A percentile compares a stretch with the other conserved stretches of the same genome.
These are phyloP conservation scores for Glossophaga mutica DNA, from an alignment of 2,797 vertebrate species.

Conservation along the genomic window DNA sequence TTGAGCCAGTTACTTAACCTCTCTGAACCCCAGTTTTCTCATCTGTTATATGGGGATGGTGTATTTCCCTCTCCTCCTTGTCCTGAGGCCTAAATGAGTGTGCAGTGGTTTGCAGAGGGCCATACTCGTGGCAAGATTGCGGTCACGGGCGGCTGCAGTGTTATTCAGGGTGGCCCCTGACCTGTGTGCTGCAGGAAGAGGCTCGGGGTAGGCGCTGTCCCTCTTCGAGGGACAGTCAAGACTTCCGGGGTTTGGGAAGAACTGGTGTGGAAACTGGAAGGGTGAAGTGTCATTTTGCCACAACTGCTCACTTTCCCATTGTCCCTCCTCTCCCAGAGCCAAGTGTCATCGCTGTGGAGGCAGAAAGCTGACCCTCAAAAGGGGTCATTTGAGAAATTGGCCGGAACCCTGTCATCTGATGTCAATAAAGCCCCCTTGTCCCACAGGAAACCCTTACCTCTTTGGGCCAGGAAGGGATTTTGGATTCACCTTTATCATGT, in stretches of 20 bases:
- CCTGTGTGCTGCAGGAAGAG: background rate
- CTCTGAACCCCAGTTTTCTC: background rate
- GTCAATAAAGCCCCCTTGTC: background rate
- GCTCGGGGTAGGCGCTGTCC: rapidly evolving
- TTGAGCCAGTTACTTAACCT: background rate
- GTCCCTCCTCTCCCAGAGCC: background rate
- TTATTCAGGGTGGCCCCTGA: background rate
- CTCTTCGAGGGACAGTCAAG: background rate
- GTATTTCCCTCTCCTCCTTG: background rate
- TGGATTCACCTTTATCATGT: background rate
- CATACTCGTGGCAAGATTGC: background rate
- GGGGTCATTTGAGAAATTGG: background rate
- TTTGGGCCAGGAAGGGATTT: background rate
- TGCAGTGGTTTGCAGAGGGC: background rate
- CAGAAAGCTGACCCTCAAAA: background rate
- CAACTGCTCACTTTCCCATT: background rate
- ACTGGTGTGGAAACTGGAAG: background rate
- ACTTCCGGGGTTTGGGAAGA: background rate
- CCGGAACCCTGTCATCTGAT: background rate
- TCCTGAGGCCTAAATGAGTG: background rate
- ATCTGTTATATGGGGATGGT: background rate
- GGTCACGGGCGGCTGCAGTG: background rate
- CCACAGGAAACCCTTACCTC: background rate
- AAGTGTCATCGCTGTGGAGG: background rate
- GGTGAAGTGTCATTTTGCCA: background rate